Conservation (phyloP, 2,113 vertebrate species). For the Aleadryas rufinucha region DNA sequence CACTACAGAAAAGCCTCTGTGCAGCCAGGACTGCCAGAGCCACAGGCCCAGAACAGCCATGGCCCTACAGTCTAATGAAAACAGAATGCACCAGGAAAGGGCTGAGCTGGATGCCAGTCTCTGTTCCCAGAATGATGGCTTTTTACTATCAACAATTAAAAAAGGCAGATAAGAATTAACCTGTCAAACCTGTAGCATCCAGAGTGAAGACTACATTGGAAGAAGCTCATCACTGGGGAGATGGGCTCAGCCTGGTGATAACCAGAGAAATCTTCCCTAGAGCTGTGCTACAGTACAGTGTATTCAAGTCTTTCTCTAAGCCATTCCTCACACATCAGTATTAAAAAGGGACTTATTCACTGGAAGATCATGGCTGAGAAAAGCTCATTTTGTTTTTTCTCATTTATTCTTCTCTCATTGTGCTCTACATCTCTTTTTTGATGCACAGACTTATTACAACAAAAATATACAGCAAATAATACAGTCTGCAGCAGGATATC, state of each 20-base stretch:
- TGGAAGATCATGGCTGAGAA: neutral
- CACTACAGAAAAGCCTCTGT: neutral
- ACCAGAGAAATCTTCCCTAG: neutral
- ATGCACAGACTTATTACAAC: neutral
- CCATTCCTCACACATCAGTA: neutral
- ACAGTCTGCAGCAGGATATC: neutral
- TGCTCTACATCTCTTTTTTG: neutral
- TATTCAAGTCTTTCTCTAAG: neutral
- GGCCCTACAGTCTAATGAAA: fast-evolving
- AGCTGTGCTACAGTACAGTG: neutral
- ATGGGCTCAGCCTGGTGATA: neutral
- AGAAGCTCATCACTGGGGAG: neutral
- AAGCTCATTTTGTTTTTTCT: neutral
- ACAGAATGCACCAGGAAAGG: neutral
- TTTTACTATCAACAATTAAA: neutral
- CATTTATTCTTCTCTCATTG: neutral
- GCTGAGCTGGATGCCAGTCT: neutral
- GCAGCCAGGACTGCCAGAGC: neutral
- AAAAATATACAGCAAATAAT: neutral
- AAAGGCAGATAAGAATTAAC: neutral
- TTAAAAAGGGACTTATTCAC: neutral
- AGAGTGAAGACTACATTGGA: fast-evolving
- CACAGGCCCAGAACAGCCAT: neutral
- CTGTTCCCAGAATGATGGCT: neutral
- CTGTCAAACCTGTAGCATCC: neutral